A percentile compares a stretch with the other conserved stretches of the same genome.
phyloP scores from a whole-genome alignment of 2,888 invertebrate genomes.

The Alviniconcha strummeri region DNA sequence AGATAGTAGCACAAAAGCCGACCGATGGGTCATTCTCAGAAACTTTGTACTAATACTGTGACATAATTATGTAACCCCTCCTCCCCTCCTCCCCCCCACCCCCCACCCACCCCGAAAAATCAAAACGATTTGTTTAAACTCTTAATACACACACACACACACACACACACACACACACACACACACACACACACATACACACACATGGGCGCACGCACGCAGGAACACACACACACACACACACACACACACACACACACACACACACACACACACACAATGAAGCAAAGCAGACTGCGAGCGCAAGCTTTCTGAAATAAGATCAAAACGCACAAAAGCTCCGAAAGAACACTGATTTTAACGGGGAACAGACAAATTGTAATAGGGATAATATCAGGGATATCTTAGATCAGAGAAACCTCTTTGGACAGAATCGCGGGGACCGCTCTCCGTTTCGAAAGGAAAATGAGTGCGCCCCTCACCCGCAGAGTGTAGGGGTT shows the following conservation, averaged over 20 bases:
- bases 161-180: conserved; percentile 15
- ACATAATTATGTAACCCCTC: too few relatives aligned
- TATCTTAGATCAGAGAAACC: background rate
- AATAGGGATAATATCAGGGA: background rate
- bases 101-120: background rate
- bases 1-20: too few relatives aligned
- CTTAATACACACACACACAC: background rate
- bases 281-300: background rate
- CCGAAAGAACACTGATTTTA: background rate
- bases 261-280: background rate
- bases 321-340: background rate
- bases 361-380: background rate
- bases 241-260: conserved; percentile 3
- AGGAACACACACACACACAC: background rate
- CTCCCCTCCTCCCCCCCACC: background rate
- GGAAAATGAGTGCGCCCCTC: too few relatives aligned
- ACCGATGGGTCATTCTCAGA: too few relatives aligned
- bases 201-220: background rate
- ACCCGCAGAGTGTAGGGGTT: too few relatives aligned
- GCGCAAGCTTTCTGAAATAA: background rate
- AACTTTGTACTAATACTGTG: too few relatives aligned
- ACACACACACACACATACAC: conserved; percentile 13
- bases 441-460: too few relatives aligned
- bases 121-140: too few relatives aligned
- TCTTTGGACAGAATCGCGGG: background rate